Percentiles rank a stretch among this genome's conserved stretches.
Evolutionary conservation across 2,797 vertebrate genomes (phyloP).

Genomic region (Rhinoraja longicauda): DNA sequence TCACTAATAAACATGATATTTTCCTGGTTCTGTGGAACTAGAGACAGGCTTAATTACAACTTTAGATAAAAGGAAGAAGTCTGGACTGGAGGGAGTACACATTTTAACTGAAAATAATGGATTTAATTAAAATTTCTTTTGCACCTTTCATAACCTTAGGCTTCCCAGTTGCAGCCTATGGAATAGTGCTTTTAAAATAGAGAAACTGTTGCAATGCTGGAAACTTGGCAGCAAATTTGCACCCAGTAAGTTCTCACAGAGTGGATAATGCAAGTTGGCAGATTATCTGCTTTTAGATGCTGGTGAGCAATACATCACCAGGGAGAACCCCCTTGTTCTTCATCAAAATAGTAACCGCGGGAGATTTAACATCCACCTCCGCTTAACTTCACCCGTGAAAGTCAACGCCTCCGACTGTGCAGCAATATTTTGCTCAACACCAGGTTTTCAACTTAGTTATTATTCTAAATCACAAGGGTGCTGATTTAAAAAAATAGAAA

Average conservation of each 20-base stretch:
- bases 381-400: background rate
- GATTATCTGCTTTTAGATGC: background rate
- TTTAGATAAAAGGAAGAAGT: background rate
- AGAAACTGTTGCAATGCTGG: background rate
- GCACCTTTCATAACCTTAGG: background rate
- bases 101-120: background rate
- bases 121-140: background rate
- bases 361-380: background rate
- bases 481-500: background rate
- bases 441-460: background rate
- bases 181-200: background rate
- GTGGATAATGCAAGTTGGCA: background rate
- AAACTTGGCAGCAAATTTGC: background rate
- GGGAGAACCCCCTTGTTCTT: background rate
- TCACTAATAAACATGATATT: slow-evolving; percentile 2
- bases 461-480: background rate
- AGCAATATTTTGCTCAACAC: background rate
- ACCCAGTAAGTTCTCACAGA: background rate
- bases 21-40: background rate
- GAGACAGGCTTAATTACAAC: background rate
- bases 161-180: background rate
- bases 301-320: background rate
- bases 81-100: background rate
- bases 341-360: background rate
- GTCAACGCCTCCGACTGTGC: background rate